Evolutionary conservation across 2,797 vertebrate species (phyloP).

Genomic region (Cirrhinus molitorella): DNA sequence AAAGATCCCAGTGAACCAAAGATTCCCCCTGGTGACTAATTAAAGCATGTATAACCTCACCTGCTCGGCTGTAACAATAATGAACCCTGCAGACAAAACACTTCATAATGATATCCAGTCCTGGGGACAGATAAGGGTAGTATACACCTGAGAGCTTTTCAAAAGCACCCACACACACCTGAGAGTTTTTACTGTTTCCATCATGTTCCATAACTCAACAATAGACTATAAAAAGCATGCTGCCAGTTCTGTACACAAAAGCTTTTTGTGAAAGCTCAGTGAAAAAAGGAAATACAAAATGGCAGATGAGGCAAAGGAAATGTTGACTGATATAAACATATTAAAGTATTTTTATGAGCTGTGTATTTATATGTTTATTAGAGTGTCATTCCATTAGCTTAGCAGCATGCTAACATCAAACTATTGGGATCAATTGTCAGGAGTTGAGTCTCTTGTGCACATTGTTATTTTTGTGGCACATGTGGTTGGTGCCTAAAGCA

Average conservation of each 20-base stretch:
- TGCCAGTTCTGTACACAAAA: neutral
- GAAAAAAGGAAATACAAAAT: neutral
- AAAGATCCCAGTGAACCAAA: constrained; percentile 12
- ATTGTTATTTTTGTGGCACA: neutral
- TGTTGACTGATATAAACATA: neutral
- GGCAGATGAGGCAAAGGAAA: neutral
- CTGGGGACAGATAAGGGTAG: constrained; percentile 68
- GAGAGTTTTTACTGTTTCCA: constrained; percentile 26
- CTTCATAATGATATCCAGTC: constrained; percentile 71
- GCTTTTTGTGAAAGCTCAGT: neutral
- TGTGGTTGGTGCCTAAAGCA: neutral
- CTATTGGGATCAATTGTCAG: neutral
- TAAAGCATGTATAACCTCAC: constrained; percentile 56
- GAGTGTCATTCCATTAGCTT: neutral
- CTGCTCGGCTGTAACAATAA: constrained; percentile 56
- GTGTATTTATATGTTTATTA: neutral
- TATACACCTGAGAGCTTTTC: constrained; percentile 70
- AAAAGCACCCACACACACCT: constrained; percentile 62
- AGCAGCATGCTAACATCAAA: neutral
- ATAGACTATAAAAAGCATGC: constrained; percentile 1
- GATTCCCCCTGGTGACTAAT: constrained; percentile 60
- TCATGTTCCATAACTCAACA: constrained; percentile 2
- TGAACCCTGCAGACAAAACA: constrained; percentile 55
- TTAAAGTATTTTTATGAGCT: neutral
- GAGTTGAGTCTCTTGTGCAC: neutral